A percentile compares a stretch with the other conserved stretches of the same genome.
Conservation (phyloP, 2,113 vertebrate species). For the Tragulus kanchil region DNA sequence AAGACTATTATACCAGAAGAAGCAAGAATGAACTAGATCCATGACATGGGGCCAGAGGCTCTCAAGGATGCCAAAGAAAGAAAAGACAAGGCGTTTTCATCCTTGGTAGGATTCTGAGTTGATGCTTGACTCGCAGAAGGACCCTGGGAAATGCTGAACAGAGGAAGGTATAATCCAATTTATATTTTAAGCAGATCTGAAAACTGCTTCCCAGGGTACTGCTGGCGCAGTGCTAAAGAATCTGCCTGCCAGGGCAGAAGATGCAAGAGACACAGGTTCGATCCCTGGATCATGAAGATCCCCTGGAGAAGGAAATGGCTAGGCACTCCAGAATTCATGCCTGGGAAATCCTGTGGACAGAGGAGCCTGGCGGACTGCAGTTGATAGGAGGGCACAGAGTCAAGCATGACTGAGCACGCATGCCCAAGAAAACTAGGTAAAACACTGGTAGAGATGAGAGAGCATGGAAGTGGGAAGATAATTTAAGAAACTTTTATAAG, state of each 20-base stretch:
- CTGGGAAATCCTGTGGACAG: neutral
- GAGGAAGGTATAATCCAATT: neutral
- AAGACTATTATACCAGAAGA: neutral
- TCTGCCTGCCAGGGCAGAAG: neutral
- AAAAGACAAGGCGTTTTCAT: neutral
- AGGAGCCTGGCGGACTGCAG: neutral
- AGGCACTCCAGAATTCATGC: neutral
- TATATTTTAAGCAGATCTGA: neutral
- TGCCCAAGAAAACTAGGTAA: neutral
- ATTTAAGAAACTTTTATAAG: neutral
- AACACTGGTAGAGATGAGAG: neutral
- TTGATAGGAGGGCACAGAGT: accelerated
- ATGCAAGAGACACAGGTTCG: neutral
- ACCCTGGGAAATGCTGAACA: neutral
- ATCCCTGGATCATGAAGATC: neutral
- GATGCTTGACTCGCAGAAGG: neutral
- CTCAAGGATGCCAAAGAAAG: neutral
- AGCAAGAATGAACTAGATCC: neutral
- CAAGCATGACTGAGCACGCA: accelerated
- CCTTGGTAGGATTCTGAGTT: neutral
- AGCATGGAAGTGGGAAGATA: neutral
- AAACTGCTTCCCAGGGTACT: neutral
- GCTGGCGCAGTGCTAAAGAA: neutral
- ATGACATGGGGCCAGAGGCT: accelerated
- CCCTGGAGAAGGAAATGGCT: neutral